Conservation (phyloP, 2,888 invertebrate species). For the Atrina japonica region DNA sequence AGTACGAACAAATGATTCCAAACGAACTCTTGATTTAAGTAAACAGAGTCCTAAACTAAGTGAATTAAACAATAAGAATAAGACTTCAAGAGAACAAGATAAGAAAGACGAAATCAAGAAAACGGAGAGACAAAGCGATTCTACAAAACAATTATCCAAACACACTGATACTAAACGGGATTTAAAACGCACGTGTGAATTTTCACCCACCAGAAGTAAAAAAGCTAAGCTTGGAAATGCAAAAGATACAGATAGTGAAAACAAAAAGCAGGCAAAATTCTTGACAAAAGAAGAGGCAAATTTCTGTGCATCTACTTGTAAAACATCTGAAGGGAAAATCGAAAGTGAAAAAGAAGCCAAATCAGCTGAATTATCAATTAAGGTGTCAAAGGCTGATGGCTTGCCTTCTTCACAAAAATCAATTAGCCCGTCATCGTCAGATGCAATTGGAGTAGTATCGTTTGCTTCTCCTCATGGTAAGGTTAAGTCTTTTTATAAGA, state of each 20-base stretch:
- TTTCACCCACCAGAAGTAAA: conserved; percentile 22
- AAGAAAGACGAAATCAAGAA: conserved; percentile 29
- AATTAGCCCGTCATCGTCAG: neutral
- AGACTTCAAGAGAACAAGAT: conserved; percentile 21
- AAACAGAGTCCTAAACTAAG: conserved; percentile 10
- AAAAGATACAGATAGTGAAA: conserved; percentile 8
- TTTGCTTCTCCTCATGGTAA: too few relatives aligned
- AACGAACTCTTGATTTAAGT: conserved; percentile 19
- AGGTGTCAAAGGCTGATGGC: conserved; percentile 15
- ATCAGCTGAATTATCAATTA: conserved; percentile 19
- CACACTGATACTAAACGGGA: neutral
- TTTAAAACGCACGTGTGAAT: conserved; percentile 14
- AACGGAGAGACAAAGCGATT: neutral
- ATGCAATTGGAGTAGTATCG: too few relatives aligned
- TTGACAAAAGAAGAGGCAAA: conserved; percentile 12
- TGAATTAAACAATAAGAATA: conserved; percentile 2
- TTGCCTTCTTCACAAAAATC: conserved; percentile 17
- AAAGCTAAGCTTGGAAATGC: conserved; percentile 4
- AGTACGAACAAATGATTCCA: conserved; percentile 7
- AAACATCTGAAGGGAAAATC: neutral
- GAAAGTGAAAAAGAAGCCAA: conserved; percentile 14
- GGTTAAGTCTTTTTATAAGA: too few relatives aligned
- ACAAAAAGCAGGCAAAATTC: conserved; percentile 9
- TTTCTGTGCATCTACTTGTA: neutral
- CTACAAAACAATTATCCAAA: neutral